phyloP scores from a whole-genome alignment of 35 echinoderm and acorn worm genomes.

The Holothuria glaberrima region DNA sequence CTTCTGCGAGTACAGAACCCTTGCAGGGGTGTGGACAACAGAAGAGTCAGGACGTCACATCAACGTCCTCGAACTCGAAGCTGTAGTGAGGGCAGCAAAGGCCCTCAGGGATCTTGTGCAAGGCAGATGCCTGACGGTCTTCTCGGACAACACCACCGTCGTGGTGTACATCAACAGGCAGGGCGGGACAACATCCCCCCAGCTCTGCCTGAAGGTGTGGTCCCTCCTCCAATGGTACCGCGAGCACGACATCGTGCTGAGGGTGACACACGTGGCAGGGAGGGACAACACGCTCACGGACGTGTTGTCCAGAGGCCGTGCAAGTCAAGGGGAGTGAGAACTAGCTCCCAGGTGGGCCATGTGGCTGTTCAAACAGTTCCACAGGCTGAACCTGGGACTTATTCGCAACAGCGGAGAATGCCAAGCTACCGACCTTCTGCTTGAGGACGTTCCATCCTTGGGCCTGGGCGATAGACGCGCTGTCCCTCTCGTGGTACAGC shows the following conservation, averaged over 20 bases:
- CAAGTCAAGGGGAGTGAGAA: background rate
- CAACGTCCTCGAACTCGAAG: constrained; percentile 22
- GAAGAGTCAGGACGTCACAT: background rate
- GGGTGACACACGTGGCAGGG: background rate
- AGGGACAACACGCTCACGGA: background rate
- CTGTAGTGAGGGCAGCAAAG: background rate
- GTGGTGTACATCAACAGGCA: background rate
- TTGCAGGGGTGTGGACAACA: background rate
- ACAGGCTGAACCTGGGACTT: background rate
- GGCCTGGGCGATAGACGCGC: background rate
- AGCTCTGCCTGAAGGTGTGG: background rate
- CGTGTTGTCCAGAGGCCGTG: background rate
- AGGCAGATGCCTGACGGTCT: background rate
- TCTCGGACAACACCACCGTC: background rate
- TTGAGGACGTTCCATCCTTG: background rate
- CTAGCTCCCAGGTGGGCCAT: background rate
- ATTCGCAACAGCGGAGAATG: background rate
- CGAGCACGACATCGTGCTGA: background rate
- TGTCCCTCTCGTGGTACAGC: background rate
- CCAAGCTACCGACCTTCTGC: background rate
- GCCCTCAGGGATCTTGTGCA: background rate
- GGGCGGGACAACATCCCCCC: background rate
- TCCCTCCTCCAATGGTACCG: background rate
- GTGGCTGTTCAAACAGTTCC: background rate
- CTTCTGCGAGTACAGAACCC: background rate